Base-by-base conservation (phyloP, 2,113 vertebrate genomes). In the Gopherus evgoodei region DNA sequence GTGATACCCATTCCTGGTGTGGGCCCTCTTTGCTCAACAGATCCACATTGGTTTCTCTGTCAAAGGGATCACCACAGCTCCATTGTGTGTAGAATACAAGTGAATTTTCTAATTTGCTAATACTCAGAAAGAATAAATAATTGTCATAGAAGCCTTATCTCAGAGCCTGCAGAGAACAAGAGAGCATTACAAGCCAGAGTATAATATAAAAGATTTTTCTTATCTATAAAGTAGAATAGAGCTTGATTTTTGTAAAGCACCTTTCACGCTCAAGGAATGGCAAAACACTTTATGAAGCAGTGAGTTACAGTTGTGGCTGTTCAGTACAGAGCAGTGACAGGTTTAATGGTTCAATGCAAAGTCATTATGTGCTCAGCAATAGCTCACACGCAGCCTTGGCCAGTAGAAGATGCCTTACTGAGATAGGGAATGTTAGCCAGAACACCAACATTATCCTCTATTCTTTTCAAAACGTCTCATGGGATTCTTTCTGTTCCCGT, bases 21-120 rank as follows among this genome's bases (percentile, higher is more conserved):
- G 35, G 35, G 31, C 29, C 59, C 6, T 62, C 27, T 62, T 62
- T 62, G 13, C 59, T 31, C 13, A 31, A 62, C 59, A 95, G 93
- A 92, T 96, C 90, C 95, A 96, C 92, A 87, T 91, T 94, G 35
- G 2, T 94, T 96, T 86, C 96, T 93, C 95, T 96, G 96, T 95
- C 96, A 91, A 8, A 93, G 85, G 89, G 65, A 95, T 94, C 97
- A 94, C 95, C 3, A 1, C 83, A 76, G 62, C 94, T 91, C 94
- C 78, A 90, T 79, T 91, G 69, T 42, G 38, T 24, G 22, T 38
- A 42, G 11, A 75, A 75, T 75, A 42, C n/a, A 24, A 22, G n/a
- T 42, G 69, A 75, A 42, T 42, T 81, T 52, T 7, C 27, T 81
- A 19, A 81, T 52, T 52, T 25, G 29, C 79, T 52, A 81, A 49